Conservation (phyloP, 2,888 invertebrate species). For the Panzeria rudis region DNA sequence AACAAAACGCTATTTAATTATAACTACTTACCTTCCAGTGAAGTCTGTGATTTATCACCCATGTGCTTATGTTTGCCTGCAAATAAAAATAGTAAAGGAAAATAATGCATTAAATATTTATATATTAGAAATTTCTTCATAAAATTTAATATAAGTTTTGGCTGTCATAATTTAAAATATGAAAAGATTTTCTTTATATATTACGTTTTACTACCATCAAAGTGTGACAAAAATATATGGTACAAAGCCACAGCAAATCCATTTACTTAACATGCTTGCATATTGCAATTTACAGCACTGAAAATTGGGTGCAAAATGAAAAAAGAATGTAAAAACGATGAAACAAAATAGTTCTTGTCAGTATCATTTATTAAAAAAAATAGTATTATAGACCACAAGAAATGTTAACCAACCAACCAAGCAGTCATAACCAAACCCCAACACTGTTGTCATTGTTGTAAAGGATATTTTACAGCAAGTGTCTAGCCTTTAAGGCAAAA, state of each 20-base stretch:
- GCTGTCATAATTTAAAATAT: slow-evolving; percentile 10
- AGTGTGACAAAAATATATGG: slow-evolving; percentile 49
- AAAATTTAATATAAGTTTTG: slow-evolving; percentile 5
- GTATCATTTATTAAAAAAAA: slow-evolving; percentile 54
- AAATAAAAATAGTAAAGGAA: slow-evolving; percentile 72
- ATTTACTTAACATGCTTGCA: slow-evolving; percentile 59
- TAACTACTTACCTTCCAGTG: slow-evolving; percentile 79
- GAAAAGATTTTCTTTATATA: neutral
- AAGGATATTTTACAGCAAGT: slow-evolving; percentile 39
- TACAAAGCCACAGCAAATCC: slow-evolving; percentile 54
- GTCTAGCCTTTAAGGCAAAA: slow-evolving; percentile 59
- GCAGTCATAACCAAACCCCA: slow-evolving; percentile 21
- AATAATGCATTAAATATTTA: neutral
- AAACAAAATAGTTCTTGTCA: slow-evolving; percentile 54
- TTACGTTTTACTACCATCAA: slow-evolving; percentile 15
- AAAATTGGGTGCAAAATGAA: slow-evolving; percentile 9
- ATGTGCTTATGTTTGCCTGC: slow-evolving; percentile 82
- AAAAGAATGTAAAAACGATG: slow-evolving; percentile 4
- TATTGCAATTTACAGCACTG: slow-evolving; percentile 31
- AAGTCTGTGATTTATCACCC: slow-evolving; percentile 80
- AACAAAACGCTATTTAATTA: too few relatives aligned
- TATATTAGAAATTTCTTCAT: slow-evolving; percentile 13
- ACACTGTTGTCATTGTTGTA: slow-evolving; percentile 28
- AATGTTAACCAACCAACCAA: slow-evolving; percentile 34
- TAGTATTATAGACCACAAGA: slow-evolving; percentile 55